Conservation (phyloP, 2,113 vertebrate genomes). For the Eleginops maclovinus region DNA sequence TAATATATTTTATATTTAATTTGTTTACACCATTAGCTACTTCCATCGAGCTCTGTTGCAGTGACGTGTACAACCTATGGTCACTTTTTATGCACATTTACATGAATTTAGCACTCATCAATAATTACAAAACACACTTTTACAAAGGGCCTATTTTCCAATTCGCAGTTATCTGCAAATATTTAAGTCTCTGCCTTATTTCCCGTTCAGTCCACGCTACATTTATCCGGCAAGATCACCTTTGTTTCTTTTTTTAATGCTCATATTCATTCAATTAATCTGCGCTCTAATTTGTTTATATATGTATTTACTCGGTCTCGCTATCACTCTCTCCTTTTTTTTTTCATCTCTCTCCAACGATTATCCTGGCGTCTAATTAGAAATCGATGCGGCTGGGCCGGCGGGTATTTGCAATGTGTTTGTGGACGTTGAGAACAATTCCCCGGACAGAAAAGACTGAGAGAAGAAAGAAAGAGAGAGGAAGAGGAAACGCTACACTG, state of each 20-base stretch:
- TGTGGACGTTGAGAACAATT: conserved; percentile 90
- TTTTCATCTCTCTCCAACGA: conserved; percentile 87
- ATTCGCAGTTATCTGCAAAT: not conserved
- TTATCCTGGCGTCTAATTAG: conserved; percentile 89
- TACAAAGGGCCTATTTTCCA: conserved; percentile 1
- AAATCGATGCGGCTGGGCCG: conserved; percentile 89
- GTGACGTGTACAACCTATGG: not conserved
- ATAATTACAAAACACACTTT: not conserved
- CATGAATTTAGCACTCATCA: not conserved
- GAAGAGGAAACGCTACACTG: conserved; percentile 76
- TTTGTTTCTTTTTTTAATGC: conserved; percentile 77
- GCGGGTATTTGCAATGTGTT: conserved; percentile 89
- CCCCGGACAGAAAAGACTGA: conserved; percentile 82
- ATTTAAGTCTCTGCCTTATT: conserved; percentile 20
- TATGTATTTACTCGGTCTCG: conserved; percentile 80
- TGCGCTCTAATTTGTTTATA: conserved; percentile 80
- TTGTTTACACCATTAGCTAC: not conserved
- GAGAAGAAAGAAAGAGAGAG: conserved; percentile 72
- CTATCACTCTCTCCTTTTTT: conserved; percentile 81
- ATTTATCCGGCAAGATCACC: conserved; percentile 72
- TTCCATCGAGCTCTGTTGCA: not conserved
- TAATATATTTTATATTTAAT: not conserved
- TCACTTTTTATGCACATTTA: not conserved
- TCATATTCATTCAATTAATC: conserved; percentile 84
- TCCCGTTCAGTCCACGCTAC: conserved; percentile 60